Base-by-base conservation (phyloP, 2,888 invertebrate genomes). In the Epinotia demarniana region DNA sequence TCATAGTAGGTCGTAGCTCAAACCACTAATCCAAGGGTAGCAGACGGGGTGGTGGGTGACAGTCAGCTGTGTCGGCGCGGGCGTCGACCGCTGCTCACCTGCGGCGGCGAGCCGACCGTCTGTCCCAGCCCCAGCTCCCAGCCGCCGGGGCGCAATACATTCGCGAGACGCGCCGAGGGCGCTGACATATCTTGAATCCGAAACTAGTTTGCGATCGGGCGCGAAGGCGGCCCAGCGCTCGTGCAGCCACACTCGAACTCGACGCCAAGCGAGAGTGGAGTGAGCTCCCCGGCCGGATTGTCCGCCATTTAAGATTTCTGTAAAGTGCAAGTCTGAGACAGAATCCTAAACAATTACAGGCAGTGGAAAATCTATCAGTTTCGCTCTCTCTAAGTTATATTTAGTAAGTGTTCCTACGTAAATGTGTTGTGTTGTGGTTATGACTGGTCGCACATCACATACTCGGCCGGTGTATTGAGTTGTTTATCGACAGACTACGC, bases 31-130 rank as follows among this genome's bases (percentile, higher is more conserved):
- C 53, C 53, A 66, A 27, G 46, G 49, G 9, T 53, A 66, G 49
- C 49, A 18, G 70, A n/a, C n/a, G 33, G 18, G 49, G 46, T 13
- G 49, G 49, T 1, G 49, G 49, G 49, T 49, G 49, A n/a, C 5
- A 8, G 61, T n/a, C 69, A 69, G 69, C 69, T 69, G 58, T 23
- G 57, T 16, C 57, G 69, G 60, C 63, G 70, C 74, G 74, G 74
- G 74, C 75, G 75, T 39, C 70, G 70, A 75, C 74, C 74, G 74
- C 74, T 63, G n/a, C 62, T 49, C 70, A 66, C 75, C 70, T 66
- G 75, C 70, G 39, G 23, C 43, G 82, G 80, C 81, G 74, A 83
- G 82, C 69, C 69, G 79, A 55, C 72, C 66, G 76, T 79, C 77
- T 78, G 79, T 77, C 77, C 60, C 67, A 67, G 72, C 72, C 77